phyloP scores from a whole-genome alignment of 2,113 vertebrate species.

The Lagenorhynchus albirostris region DNA sequence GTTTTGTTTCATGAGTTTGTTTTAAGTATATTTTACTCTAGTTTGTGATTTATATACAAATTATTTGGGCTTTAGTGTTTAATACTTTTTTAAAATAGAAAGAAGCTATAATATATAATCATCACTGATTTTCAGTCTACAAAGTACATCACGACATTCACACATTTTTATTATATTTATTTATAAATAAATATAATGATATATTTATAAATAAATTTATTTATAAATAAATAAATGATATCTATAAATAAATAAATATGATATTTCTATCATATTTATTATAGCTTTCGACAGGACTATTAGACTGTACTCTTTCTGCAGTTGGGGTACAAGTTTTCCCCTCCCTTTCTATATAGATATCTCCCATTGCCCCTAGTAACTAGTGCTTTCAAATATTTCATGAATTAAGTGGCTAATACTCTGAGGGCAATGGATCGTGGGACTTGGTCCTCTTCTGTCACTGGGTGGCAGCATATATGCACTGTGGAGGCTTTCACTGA shows the following conservation, averaged over 20 bases:
- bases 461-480: neutral
- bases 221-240: too few relatives aligned
- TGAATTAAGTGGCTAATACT: neutral
- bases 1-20: slow-evolving; percentile 25
- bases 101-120: neutral
- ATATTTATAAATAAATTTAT: too few relatives aligned
- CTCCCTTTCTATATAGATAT: neutral
- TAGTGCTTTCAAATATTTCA: neutral
- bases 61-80: neutral
- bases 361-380: neutral
- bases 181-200: too few relatives aligned
- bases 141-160: neutral
- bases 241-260: too few relatives aligned
- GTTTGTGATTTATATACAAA: neutral
- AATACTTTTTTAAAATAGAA: slow-evolving; percentile 13
- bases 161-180: too few relatives aligned
- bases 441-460: neutral
- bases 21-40: neutral
- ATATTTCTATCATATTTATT: neutral
- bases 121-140: neutral
- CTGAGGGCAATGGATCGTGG: neutral
- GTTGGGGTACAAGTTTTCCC: neutral
- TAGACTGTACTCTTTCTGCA: neutral
- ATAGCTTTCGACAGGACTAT: neutral
- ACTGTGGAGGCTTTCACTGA: neutral